These are phyloP conservation scores for Lordiphosa andalusiaca DNA, from an alignment of 2,888 invertebrate species.

Conservation along the genomic window DNA sequence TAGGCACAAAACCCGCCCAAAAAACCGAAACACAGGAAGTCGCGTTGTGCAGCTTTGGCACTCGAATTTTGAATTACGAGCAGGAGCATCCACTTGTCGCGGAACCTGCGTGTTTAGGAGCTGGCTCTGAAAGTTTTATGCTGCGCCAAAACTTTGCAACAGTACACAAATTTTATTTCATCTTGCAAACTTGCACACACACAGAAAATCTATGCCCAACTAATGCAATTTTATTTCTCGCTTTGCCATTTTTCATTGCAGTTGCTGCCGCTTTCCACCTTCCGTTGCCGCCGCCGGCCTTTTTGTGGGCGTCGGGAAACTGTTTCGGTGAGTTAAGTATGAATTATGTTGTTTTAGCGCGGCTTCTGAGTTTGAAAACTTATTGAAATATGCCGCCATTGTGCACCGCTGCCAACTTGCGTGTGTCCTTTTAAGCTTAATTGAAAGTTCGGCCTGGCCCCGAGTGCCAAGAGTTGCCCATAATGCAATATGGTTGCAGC, in stretches of 20 bases:
- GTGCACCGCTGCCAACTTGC: conserved; percentile 45
- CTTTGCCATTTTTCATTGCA: conserved; percentile 55
- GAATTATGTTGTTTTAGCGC: conserved; percentile 69
- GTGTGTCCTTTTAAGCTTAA: conserved; percentile 68
- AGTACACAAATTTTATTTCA: conserved; percentile 73
- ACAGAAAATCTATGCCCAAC: conserved; percentile 38
- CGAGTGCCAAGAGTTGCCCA: conserved; percentile 30
- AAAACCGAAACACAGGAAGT: conserved; percentile 53
- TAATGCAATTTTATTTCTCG: conserved; percentile 64
- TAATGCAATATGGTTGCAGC: conserved; percentile 48
- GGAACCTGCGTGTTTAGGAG: conserved; percentile 51
- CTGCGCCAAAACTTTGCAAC: conserved; percentile 56
- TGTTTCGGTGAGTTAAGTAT: conserved; percentile 72
- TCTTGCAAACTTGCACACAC: conserved; percentile 51
- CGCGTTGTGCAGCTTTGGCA: conserved; percentile 60
- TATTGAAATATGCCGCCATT: conserved; percentile 65
- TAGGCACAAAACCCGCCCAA: conserved; percentile 5
- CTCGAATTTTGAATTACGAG: conserved; percentile 71
- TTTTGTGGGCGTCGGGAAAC: conserved; percentile 49
- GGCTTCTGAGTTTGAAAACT: conserved; percentile 61
- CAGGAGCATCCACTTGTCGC: conserved; percentile 21
- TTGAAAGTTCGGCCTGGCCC: conserved; percentile 49
- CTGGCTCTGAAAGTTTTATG: conserved; percentile 67
- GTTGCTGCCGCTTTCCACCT: conserved; percentile 20
- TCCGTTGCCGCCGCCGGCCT: conserved; percentile 20